These are phyloP conservation scores for Smithornis capensis DNA, from an alignment of 2,113 vertebrate genomes.

Conservation along the genomic window DNA sequence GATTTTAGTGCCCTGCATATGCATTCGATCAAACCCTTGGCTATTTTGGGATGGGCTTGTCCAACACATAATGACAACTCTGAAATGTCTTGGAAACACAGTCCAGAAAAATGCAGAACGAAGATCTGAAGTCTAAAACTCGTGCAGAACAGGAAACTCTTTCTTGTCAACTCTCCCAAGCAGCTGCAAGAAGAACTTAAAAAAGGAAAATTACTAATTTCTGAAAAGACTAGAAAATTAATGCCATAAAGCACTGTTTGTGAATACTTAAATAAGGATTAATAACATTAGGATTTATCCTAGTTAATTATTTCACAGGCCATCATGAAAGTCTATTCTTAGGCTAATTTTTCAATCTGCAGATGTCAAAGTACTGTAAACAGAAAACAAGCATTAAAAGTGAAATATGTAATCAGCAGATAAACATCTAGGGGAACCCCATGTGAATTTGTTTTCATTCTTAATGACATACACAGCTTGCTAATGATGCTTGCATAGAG, in stretches of 20 bases:
- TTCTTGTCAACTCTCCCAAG: background rate
- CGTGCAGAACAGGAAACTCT: background rate
- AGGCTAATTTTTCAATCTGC: slow-evolving; percentile 12
- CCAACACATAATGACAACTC: background rate
- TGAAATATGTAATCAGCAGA: slow-evolving; percentile 26
- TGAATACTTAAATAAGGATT: background rate
- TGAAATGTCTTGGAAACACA: background rate
- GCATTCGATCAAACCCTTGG: background rate
- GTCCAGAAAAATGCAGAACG: background rate
- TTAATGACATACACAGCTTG: background rate
- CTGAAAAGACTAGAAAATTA: background rate
- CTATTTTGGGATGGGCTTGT: background rate
- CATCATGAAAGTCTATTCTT: background rate
- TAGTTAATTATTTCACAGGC: background rate
- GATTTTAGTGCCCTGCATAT: background rate
- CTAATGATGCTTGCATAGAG: background rate
- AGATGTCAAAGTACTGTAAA: slow-evolving; percentile 7
- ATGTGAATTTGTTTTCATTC: background rate
- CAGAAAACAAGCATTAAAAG: background rate
- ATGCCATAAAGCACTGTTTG: background rate
- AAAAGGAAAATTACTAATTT: background rate
- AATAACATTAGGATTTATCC: background rate
- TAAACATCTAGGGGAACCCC: background rate
- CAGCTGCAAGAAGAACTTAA: background rate
- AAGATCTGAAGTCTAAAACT: background rate